Conservation (phyloP, 92 coral and sea anemone species). For the Epizoanthus fatuus region DNA sequence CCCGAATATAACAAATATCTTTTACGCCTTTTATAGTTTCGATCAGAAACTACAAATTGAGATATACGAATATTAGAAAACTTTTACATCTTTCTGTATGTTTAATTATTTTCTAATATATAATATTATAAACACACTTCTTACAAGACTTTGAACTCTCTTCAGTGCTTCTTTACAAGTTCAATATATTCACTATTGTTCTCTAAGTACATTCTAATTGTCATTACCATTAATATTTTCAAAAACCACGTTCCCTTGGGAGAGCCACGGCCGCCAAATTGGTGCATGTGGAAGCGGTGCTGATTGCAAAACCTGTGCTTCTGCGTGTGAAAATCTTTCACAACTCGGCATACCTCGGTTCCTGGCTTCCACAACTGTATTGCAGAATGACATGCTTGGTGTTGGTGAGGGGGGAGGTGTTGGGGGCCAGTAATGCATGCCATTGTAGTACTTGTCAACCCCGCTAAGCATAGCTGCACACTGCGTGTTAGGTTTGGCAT, state of each 20-base stretch:
- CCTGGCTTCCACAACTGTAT: background rate
- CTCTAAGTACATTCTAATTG: constrained; percentile 41
- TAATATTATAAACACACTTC: background rate
- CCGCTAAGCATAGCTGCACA: background rate
- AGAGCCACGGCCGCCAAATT: constrained; percentile 39
- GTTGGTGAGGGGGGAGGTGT: constrained; percentile 50
- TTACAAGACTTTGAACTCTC: constrained; percentile 4
- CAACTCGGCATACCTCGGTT: background rate
- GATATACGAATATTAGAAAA: background rate
- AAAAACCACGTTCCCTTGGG: constrained; percentile 8
- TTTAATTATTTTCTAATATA: background rate
- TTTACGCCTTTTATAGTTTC: too few relatives aligned
- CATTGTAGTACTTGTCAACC: constrained; percentile 8
- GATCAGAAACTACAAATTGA: too few relatives aligned
- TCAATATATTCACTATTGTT: constrained; percentile 15
- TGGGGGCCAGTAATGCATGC: constrained; percentile 38
- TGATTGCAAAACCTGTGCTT: constrained; percentile 19
- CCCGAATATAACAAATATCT: too few relatives aligned
- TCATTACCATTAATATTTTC: constrained; percentile 1
- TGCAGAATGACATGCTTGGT: constrained; percentile 4
- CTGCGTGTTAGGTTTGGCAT: background rate
- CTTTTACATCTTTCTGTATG: background rate
- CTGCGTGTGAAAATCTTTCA: background rate
- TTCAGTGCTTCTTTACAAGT: background rate
- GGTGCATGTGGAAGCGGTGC: background rate